Evolutionary conservation across 2,113 vertebrate genomes (phyloP), one percentile per base, ranked within the genome.

Genomic region (Eidolon helvum): DNA sequence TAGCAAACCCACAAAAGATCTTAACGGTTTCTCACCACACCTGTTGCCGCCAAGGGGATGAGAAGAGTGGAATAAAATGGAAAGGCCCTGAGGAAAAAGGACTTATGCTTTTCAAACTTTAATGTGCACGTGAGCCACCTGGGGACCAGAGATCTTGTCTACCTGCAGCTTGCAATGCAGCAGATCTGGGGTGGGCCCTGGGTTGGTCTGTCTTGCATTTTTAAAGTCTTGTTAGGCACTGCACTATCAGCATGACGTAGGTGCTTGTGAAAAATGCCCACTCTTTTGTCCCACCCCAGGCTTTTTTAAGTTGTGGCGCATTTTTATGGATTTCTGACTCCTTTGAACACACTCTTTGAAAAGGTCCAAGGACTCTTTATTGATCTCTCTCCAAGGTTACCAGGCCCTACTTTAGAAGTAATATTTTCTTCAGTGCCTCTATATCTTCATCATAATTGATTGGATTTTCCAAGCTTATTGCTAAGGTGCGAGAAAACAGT

Each of bases 361-460:
- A 93, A 80, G 43, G 59, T n/a, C n/a, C 59, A 87, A 66, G 30
- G 65, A 80, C 53, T 96, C 22, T 19, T 75, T 95, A 71, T 77
- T 97, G 91, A 88, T 95, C 24, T 84, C 6, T 53, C 66, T 83
- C 55, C 22, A 66, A 97, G 66, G 80, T 87, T 85, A 55, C 35
- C 35, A 87, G 71, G 35, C 66, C 72, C 53, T 88, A 40, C 53
- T 66, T 96, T 57, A 84, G 38, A 95, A 84, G 48, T 91, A 53
- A 28, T 74, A 57, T 92, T 91, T 95, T 92, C 61, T 78, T 74
- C 57, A 61, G 83, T 89, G 40, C 50, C 66, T 84, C 69, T 88
- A 7, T 71, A 77, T 75, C 28, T 72, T 66, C 45, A 28, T 91
- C 79, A 33, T 94, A 94, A 93, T 63, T 72, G 78, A 78, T 78